Percentiles rank a stretch among this genome's conserved stretches.
Conservation (phyloP, 2,797 vertebrate species). For the Notamacropus eugenii region DNA sequence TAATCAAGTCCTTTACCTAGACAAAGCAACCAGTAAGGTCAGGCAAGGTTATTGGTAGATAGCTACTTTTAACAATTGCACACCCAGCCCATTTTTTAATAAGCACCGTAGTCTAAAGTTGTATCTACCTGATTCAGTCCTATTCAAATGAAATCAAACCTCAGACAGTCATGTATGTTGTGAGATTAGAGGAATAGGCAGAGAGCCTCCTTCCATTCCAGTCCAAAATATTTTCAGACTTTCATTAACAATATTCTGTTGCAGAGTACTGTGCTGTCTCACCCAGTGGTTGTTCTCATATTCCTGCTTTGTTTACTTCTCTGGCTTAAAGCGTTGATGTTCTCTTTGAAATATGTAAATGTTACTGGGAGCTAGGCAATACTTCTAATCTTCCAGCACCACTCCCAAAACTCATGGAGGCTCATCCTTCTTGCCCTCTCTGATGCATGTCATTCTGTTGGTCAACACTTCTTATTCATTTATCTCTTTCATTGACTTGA, state of each 20-base stretch:
- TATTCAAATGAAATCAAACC: neutral
- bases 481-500: neutral
- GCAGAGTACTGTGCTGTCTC: neutral
- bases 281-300: neutral
- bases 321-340: neutral
- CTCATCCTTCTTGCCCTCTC: neutral
- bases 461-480: neutral
- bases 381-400: neutral
- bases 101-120: neutral
- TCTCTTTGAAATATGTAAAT: neutral
- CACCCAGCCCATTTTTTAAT: slow-evolving; percentile 17
- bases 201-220: neutral
- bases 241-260: neutral
- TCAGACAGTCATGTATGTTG: neutral
- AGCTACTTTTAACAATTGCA: neutral
- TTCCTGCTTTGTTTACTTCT: neutral
- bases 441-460: neutral
- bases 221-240: neutral
- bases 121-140: neutral
- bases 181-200: neutral
- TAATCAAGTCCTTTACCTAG: slow-evolving; percentile 4
- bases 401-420: neutral
- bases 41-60: slow-evolving; percentile 1
- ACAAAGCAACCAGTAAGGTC: slow-evolving; percentile 11
- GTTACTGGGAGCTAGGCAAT: neutral